These are phyloP conservation scores for Neodiprion fabricii DNA, from an alignment of 1,140 invertebrate species.

Conservation along the genomic window DNA sequence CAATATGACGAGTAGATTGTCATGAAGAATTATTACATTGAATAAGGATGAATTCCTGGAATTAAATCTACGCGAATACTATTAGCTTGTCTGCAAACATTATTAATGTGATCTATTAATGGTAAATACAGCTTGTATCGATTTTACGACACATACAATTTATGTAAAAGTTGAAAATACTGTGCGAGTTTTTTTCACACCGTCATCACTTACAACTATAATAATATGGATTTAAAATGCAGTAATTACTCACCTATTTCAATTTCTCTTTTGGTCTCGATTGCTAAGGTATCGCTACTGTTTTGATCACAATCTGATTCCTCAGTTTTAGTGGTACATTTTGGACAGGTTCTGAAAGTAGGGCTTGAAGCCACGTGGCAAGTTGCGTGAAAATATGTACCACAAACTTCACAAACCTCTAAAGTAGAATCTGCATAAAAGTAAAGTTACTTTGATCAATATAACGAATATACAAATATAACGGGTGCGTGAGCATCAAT, in stretches of 20 bases:
- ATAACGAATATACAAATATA: slow-evolving; percentile 14
- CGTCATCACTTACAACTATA: too few relatives aligned
- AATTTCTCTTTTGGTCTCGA: not conserved
- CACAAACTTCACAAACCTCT: slow-evolving; percentile 60
- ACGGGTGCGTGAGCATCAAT: slow-evolving; percentile 11
- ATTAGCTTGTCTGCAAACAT: too few relatives aligned
- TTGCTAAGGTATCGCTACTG: not conserved
- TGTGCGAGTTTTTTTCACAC: too few relatives aligned
- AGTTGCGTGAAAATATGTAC: slow-evolving; percentile 61
- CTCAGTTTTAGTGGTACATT: slow-evolving; percentile 34
- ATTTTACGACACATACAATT: too few relatives aligned
- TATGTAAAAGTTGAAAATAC: too few relatives aligned
- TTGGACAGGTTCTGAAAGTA: slow-evolving; percentile 49
- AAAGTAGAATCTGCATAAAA: slow-evolving; percentile 49
- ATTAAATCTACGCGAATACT: too few relatives aligned
- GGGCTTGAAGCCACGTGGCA: slow-evolving; percentile 55
- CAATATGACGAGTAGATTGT: too few relatives aligned
- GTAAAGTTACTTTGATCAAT: slow-evolving; percentile 13
- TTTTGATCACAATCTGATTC: not conserved
- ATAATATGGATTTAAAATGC: not conserved
- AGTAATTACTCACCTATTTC: not conserved
- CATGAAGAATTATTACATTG: too few relatives aligned
- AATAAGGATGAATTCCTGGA: too few relatives aligned
- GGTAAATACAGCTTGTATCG: too few relatives aligned
- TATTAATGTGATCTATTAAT: too few relatives aligned